Evolutionary conservation across 1,140 invertebrate species (phyloP).

Genomic region (Magallana ariakensis): DNA sequence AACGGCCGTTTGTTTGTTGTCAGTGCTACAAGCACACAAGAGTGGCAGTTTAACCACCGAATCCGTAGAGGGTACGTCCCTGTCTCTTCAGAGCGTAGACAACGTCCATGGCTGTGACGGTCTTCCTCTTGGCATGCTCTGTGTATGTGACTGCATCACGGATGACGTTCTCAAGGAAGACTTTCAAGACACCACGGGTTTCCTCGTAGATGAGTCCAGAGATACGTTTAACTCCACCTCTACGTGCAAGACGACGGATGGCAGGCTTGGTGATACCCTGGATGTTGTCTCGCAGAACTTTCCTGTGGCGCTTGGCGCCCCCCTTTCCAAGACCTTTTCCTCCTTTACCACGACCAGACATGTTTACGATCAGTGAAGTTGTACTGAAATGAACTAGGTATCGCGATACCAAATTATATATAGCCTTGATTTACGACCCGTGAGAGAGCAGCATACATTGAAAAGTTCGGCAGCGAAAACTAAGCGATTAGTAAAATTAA

Average conservation of each 20-base stretch:
- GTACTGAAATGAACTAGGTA: conserved; percentile 74
- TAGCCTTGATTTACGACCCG: background rate
- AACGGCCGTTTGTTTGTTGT: conserved; percentile 81
- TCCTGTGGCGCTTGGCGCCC: conserved; percentile 73
- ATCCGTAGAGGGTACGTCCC: no score
- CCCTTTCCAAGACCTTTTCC: conserved; percentile 83
- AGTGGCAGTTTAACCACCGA: no score
- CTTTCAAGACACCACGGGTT: conserved; percentile 82
- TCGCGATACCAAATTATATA: conserved; percentile 76
- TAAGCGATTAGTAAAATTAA: background rate
- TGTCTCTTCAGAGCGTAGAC: no score
- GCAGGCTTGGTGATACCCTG: conserved; percentile 87
- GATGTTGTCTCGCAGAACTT: conserved; percentile 86
- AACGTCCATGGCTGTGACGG: no score
- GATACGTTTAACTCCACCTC: conserved; percentile 88
- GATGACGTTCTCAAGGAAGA: conserved; percentile 89
- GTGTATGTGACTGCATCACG: conserved; percentile 91
- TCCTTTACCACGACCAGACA: conserved; percentile 74
- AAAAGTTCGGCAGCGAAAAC: background rate
- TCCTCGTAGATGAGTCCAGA: conserved; percentile 86
- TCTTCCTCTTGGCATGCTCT: conserved; percentile 87
- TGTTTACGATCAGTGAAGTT: conserved; percentile 72
- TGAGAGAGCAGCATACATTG: background rate
- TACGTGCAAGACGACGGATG: conserved; percentile 84
- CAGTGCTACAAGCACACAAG: no score